phyloP scores from a whole-genome alignment of 2,113 vertebrate genomes.

The Tympanuchus pallidicinctus region DNA sequence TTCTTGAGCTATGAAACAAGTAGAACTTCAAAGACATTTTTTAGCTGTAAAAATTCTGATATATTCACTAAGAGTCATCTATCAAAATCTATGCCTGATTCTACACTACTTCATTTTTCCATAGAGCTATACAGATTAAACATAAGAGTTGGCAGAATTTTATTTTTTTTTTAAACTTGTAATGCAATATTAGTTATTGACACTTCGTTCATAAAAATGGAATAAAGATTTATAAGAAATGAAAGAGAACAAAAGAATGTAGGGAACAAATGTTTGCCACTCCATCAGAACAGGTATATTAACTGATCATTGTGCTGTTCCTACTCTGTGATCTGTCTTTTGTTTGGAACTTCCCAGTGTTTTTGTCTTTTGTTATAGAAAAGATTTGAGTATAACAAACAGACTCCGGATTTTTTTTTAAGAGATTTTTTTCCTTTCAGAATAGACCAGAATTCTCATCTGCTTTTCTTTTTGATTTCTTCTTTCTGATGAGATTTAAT shows the following conservation, averaged over 20 bases:
- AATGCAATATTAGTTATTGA: background rate
- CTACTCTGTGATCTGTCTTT: background rate
- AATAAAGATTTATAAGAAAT: background rate
- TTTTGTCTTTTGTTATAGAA: background rate
- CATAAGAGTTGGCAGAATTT: background rate
- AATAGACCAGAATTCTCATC: background rate
- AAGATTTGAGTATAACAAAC: background rate
- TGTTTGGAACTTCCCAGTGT: background rate
- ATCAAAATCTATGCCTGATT: background rate
- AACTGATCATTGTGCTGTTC: background rate
- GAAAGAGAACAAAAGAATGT: background rate
- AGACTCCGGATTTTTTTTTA: background rate
- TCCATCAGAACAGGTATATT: fast-evolving
- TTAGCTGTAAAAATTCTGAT: background rate
- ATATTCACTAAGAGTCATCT: background rate
- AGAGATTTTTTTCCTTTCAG: background rate
- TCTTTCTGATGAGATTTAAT: conserved; percentile 7
- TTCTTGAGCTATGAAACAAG: background rate
- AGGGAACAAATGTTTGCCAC: background rate
- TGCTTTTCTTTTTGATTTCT: conserved; percentile 22
- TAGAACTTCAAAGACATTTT: background rate
- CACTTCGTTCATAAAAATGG: background rate
- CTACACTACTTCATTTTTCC: background rate
- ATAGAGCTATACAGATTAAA: background rate
- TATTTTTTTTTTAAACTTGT: background rate